Evolutionary conservation across 2,888 invertebrate species (phyloP).

Genomic region (Cyaniris semiargus): DNA sequence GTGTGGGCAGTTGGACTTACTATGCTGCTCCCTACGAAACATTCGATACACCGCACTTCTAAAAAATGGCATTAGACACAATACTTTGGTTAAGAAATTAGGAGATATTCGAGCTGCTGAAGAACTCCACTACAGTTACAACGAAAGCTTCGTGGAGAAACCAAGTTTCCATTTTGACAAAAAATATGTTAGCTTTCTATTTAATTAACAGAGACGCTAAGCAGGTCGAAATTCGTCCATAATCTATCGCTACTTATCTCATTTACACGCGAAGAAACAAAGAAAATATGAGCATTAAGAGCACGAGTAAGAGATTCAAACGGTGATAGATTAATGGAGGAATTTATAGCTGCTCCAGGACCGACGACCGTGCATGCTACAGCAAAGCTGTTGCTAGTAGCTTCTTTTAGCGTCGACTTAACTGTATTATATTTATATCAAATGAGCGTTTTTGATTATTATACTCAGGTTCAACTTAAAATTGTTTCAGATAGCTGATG

Average conservation of each 20-base stretch:
- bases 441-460: background rate
- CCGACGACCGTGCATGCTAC: too few species aligned
- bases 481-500: background rate
- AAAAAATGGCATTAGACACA: constrained; percentile 51
- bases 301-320: too few species aligned
- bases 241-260: too few species aligned
- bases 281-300: too few species aligned
- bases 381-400: background rate
- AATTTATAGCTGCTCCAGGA: too few species aligned
- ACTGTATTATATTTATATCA: background rate
- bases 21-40: constrained; percentile 69
- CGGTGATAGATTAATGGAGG: too few species aligned
- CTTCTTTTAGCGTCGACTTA: background rate
- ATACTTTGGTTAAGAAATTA: constrained; percentile 45
- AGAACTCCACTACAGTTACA: constrained; percentile 59
- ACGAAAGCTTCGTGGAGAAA: constrained; percentile 51
- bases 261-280: too few species aligned
- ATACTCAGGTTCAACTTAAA: background rate
- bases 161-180: constrained; percentile 62
- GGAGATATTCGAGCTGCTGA: constrained; percentile 55
- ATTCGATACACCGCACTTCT: constrained; percentile 62
- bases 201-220: background rate
- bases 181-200: constrained; percentile 47
- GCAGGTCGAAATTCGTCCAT: too few species aligned
- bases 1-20: constrained; percentile 69